These are phyloP conservation scores for Cerastis rubricosa DNA, from an alignment of 2,888 invertebrate genomes.

Conservation along the genomic window DNA sequence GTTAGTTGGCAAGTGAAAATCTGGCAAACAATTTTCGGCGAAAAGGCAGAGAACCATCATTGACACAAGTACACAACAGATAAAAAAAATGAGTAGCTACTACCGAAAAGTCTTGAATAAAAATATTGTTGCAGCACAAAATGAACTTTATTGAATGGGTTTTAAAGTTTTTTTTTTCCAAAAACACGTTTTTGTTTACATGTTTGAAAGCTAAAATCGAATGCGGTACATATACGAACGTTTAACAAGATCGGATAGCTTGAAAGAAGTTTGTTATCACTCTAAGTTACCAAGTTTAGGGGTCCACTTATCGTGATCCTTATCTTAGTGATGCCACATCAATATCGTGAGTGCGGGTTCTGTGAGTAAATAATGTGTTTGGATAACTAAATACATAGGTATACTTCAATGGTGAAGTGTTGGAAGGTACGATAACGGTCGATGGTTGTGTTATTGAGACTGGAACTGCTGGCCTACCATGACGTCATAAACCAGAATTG, in stretches of 20 bases:
- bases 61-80: too few relatives aligned
- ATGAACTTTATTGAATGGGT: background rate
- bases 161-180: background rate
- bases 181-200: conserved; percentile 7
- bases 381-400: background rate
- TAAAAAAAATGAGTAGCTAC: background rate
- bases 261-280: conserved; percentile 70
- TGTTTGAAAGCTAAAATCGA: background rate
- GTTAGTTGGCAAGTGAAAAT: too few relatives aligned
- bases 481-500: too few relatives aligned
- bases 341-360: conserved; percentile 37
- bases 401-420: background rate
- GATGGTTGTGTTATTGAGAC: background rate
- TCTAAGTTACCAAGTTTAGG: conserved; percentile 66
- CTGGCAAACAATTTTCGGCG: too few relatives aligned
- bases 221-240: conserved; percentile 27
- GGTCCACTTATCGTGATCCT: conserved; percentile 62
- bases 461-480: too few relatives aligned
- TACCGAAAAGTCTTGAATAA: background rate
- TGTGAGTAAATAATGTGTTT: conserved; percentile 33
- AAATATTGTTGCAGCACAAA: background rate
- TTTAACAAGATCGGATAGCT: conserved; percentile 61
- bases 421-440: background rate
- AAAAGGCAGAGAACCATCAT: too few relatives aligned
- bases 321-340: conserved; percentile 61